A percentile compares a stretch with the other conserved stretches of the same genome.
These are phyloP conservation scores for Morus bassanus DNA, from an alignment of 2,797 vertebrate species.

Conservation along the genomic window DNA sequence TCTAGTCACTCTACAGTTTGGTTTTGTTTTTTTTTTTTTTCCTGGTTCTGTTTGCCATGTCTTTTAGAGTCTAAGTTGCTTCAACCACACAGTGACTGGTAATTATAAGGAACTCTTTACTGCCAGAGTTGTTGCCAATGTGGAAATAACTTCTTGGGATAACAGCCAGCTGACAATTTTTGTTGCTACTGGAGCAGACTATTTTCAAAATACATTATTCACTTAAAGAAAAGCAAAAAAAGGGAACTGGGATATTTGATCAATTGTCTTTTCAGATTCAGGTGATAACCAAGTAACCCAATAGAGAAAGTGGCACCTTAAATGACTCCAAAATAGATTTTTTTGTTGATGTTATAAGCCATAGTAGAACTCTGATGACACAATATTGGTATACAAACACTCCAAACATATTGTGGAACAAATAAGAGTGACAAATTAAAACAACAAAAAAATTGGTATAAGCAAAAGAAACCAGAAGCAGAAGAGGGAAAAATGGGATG, in stretches of 20 bases:
- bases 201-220: not conserved
- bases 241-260: not conserved
- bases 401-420: not conserved
- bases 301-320: not conserved
- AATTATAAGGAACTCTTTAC: not conserved
- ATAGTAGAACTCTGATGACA: not conserved
- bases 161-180: not conserved
- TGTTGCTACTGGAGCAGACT: not conserved
- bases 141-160: not conserved
- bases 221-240: not conserved
- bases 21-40: too few species aligned
- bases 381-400: not conserved
- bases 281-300: not conserved
- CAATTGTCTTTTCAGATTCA: not conserved
- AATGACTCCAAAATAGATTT: not conserved
- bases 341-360: not conserved
- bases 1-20: not conserved
- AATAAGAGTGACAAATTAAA: not conserved
- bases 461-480: not conserved
- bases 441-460: rapidly evolving
- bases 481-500: not conserved
- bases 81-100: not conserved
- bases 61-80: not conserved
- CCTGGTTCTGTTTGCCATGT: not conserved
- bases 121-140: not conserved